phyloP scores from a whole-genome alignment of 1,140 invertebrate genomes.

The Babylonia areolata region DNA sequence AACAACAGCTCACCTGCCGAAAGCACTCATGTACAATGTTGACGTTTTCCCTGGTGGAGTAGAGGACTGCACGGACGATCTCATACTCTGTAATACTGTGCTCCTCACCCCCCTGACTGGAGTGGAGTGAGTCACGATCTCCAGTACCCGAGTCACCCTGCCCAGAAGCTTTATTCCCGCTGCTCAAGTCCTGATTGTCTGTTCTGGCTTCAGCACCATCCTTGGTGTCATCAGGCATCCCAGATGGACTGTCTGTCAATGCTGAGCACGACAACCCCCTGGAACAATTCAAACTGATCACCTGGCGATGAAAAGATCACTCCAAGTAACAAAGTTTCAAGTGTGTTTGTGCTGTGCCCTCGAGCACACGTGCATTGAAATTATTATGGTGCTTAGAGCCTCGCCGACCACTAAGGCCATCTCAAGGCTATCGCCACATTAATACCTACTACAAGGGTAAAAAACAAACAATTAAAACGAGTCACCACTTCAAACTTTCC shows the following conservation, averaged over 20 bases:
- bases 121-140: conserved; percentile 64
- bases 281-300: neutral
- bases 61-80: conserved; percentile 91
- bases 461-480: too few species aligned
- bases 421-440: too few species aligned
- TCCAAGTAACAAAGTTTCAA: too few species aligned
- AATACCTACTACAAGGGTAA: too few species aligned
- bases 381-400: too few species aligned
- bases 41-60: conserved; percentile 91
- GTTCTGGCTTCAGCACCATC: conserved; percentile 42
- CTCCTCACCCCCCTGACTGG: conserved; percentile 74
- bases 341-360: too few species aligned
- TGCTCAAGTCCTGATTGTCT: conserved; percentile 37
- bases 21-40: conserved; percentile 97
- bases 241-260: conserved; percentile 49
- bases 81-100: conserved; percentile 74
- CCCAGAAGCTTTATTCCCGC: conserved; percentile 58
- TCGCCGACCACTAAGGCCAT: too few species aligned
- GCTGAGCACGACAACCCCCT: conserved; percentile 60
- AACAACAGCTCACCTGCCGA: conserved; percentile 80
- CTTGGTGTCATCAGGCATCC: conserved; percentile 40
- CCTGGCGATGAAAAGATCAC: conserved; percentile 26
- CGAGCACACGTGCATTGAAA: neutral
- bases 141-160: conserved; percentile 46
- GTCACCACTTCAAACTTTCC: too few species aligned